Percentiles rank a stretch among this genome's conserved stretches.
Evolutionary conservation across 2,797 vertebrate species (phyloP).

Genomic region (Leptoclinus maculatus): DNA sequence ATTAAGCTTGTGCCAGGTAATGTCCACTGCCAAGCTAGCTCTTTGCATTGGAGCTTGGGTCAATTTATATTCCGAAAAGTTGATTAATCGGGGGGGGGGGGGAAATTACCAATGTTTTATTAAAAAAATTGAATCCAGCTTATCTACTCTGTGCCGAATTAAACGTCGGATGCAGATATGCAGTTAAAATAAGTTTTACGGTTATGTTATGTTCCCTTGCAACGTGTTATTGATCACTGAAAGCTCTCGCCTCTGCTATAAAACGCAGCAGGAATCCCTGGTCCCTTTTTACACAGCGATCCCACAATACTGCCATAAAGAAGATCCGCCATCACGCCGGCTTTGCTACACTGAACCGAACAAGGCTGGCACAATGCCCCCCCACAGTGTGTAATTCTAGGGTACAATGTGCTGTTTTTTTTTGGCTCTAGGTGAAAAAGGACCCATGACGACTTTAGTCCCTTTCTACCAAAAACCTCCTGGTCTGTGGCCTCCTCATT

Average conservation of each 20-base stretch:
- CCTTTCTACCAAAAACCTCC: conserved; percentile 16
- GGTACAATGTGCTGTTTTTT: conserved; percentile 1
- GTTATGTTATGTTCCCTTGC: no score
- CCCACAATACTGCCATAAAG: not conserved
- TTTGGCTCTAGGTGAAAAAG: conserved; percentile 4
- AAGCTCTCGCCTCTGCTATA: no score
- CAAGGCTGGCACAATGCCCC: not conserved
- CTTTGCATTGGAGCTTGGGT: not conserved
- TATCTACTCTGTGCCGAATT: not conserved
- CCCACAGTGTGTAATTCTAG: not conserved
- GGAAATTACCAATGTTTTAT: not conserved
- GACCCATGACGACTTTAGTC: conserved; percentile 1
- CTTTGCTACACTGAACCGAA: not conserved
- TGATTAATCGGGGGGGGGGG: not conserved
- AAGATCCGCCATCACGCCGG: not conserved
- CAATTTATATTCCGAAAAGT: not conserved
- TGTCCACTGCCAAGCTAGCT: not conserved
- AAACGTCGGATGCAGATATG: not conserved
- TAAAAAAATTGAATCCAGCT: not conserved
- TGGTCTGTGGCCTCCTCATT: conserved; percentile 32
- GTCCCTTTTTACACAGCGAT: not conserved
- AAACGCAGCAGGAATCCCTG: not conserved
- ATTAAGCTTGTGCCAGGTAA: not conserved
- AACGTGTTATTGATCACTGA: no score
- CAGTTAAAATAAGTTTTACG: no score